phyloP scores from a whole-genome alignment of 2,888 invertebrate genomes.

The Ectobius pallidus region DNA sequence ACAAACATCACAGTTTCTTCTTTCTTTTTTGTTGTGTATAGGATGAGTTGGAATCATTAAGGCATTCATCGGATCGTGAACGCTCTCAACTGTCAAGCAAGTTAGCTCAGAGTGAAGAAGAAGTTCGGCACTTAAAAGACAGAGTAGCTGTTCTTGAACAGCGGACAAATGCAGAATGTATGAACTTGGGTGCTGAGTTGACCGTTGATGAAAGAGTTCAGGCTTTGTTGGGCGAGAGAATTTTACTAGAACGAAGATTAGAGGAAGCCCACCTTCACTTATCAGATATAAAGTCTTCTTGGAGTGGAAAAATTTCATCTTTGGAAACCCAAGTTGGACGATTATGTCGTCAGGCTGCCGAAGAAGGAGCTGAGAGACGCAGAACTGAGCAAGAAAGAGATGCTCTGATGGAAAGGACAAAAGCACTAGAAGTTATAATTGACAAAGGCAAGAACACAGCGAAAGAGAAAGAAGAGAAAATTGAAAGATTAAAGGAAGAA shows the following conservation, averaged over 20 bases:
- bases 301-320: slow-evolving; percentile 89
- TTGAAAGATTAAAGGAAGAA: slow-evolving; percentile 73
- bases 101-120: slow-evolving; percentile 75
- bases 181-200: slow-evolving; percentile 47
- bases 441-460: slow-evolving; percentile 70
- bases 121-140: slow-evolving; percentile 72
- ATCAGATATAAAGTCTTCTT: slow-evolving; percentile 87
- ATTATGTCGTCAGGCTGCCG: slow-evolving; percentile 81
- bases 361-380: slow-evolving; percentile 80
- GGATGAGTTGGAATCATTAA: slow-evolving; percentile 79
- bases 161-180: slow-evolving; percentile 51
- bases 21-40: slow-evolving; percentile 55
- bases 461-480: slow-evolving; percentile 72
- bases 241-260: slow-evolving; percentile 74
- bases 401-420: slow-evolving; percentile 67
- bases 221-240: slow-evolving; percentile 65
- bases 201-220: slow-evolving; percentile 62
- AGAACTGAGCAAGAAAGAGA: slow-evolving; percentile 73
- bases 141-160: slow-evolving; percentile 63
- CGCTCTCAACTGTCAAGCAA: slow-evolving; percentile 70
- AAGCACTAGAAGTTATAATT: slow-evolving; percentile 67
- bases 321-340: slow-evolving; percentile 89
- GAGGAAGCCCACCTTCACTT: slow-evolving; percentile 87
- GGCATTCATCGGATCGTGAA: slow-evolving; percentile 76
- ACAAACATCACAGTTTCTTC: too few relatives aligned